phyloP scores from a whole-genome alignment of 2,888 invertebrate species.

The Ornithoptera alexandrae region DNA sequence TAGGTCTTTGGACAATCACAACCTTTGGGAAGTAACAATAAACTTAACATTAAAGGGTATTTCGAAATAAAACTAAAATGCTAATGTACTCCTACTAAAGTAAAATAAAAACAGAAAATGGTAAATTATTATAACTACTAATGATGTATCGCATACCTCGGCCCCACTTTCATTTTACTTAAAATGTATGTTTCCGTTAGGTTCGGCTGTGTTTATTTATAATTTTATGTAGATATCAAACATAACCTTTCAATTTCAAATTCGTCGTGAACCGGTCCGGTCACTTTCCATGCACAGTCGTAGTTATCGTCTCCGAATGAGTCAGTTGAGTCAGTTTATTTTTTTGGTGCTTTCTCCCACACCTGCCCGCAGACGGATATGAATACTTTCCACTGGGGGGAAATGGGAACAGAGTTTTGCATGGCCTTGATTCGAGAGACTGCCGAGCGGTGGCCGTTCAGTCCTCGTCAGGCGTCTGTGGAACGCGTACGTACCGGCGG shows the following conservation, averaged over 20 bases:
- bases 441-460: constrained; percentile 18
- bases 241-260: constrained; percentile 23
- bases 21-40: no score
- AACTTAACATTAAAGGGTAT: no score
- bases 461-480: constrained; percentile 23
- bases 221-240: constrained; percentile 15
- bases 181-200: constrained; percentile 10
- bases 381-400: constrained; percentile 32
- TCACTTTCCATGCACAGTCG: constrained; percentile 28
- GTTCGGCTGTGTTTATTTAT: background rate
- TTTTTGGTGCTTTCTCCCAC: constrained; percentile 32
- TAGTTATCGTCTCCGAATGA: constrained; percentile 23
- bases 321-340: constrained; percentile 24
- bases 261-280: constrained; percentile 28
- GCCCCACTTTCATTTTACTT: background rate
- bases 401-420: constrained; percentile 31
- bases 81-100: no score
- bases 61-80: no score
- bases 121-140: background rate
- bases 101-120: background rate
- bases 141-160: background rate
- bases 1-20: no score
- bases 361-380: constrained; percentile 31
- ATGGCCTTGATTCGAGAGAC: constrained; percentile 30
- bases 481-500: constrained; percentile 10